Base-by-base conservation (phyloP, 1,140 invertebrate species). In the Aphidius gifuensis region DNA sequence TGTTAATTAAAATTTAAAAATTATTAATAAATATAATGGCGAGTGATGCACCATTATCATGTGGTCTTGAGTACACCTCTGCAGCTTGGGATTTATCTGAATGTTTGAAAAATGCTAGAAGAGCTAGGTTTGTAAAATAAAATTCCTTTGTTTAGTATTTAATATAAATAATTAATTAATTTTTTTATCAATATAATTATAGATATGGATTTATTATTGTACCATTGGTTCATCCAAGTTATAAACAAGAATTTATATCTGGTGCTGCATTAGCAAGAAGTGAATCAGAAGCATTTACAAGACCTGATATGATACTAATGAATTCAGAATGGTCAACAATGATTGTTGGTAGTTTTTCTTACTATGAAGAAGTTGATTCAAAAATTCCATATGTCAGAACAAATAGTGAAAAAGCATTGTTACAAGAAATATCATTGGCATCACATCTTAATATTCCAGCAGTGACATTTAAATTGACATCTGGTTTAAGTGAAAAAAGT, bases 341-440 rank as follows among this genome's bases (percentile, higher is more conserved):
- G 68, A 80, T 89, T 60, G 85, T 88, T 68, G 88, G 86, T 1
- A 87, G 87, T 76, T 73, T 90, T 58, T 88, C 87, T 0, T 79
- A 84, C 45, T 80, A 84, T 42, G 80, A 86, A 48, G 78, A 86
- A 68, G 82, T 87, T 23, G 88, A 90, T 71, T 85, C 83, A 5
- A 74, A 79, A 47, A 73, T 84, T 69, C 71, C 76, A 47, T 71
- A 81, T n/a, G 73, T 90, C n/a, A 80, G 87, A 9, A 84, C 85
- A 68, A 87, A 90, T 65, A 89, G 90, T 65, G 91, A 92, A 78
- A 80, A 89, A 69, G 81, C 86, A 45, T 79, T 98, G 2, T 82
- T 84, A 47, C 89, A 95, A 74, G 95, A 98, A 77, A 75, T 97
- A 5, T 81, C 83, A 2, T 93, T 92, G 75, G 89, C 91, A 16